Conservation (phyloP, 2,113 vertebrate species). For the Scomber scombrus region DNA sequence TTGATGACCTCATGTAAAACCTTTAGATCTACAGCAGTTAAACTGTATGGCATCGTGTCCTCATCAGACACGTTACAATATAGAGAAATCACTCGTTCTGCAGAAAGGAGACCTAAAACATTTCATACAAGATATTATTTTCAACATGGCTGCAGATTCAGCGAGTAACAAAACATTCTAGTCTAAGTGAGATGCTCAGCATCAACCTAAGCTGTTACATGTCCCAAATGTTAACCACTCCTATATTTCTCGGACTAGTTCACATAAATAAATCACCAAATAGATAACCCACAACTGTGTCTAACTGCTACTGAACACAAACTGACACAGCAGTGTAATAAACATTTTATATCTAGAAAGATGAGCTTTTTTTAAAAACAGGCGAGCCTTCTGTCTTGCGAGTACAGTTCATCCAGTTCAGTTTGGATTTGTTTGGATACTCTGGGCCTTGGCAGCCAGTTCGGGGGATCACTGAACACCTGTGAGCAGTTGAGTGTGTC, state of each 20-base stretch:
- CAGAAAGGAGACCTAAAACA: conserved; percentile 57
- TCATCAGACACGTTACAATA: conserved; percentile 46
- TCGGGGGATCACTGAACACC: conserved; percentile 24
- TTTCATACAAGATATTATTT: conserved; percentile 46
- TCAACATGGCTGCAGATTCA: conserved; percentile 53
- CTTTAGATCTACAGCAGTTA: conserved; percentile 47
- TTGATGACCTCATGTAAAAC: conserved; percentile 30
- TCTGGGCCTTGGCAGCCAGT: conserved; percentile 20
- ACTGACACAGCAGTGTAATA: conserved; percentile 80
- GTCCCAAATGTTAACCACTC: conserved; percentile 73
- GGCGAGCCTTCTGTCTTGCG: conserved; percentile 32
- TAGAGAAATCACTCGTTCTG: conserved; percentile 49
- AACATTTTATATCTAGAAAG: conserved; percentile 76
- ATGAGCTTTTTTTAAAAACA: conserved; percentile 54
- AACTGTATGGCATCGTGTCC: conserved; percentile 47
- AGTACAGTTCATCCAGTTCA: conserved; percentile 67
- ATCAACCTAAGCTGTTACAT: conserved; percentile 72
- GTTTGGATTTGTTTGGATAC: conserved; percentile 31
- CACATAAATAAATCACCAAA: conserved; percentile 83
- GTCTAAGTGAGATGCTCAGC: conserved; percentile 80
- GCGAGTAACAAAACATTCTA: conserved; percentile 68
- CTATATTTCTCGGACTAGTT: conserved; percentile 74
- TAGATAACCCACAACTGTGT: conserved; percentile 77
- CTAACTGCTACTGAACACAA: conserved; percentile 82
- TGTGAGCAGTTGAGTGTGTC: conserved; percentile 39